These are phyloP conservation scores for Agrotis ipsilon DNA, from an alignment of 2,888 invertebrate genomes.

Conservation along the genomic window DNA sequence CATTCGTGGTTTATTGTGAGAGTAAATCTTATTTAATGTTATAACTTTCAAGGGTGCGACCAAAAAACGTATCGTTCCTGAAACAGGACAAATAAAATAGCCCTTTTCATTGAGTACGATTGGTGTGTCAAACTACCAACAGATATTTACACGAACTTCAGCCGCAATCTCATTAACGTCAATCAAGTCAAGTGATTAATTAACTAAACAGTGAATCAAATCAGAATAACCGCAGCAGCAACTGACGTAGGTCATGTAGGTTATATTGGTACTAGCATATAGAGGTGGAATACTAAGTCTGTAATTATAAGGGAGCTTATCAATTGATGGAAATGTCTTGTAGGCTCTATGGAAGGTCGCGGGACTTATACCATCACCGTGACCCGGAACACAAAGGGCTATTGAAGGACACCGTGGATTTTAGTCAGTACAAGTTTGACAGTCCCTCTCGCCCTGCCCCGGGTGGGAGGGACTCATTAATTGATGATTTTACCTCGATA, in stretches of 20 bases:
- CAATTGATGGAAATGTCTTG: background rate
- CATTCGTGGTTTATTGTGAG: slow-evolving; percentile 1
- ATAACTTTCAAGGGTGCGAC: background rate
- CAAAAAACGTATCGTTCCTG: background rate
- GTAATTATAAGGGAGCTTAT: background rate
- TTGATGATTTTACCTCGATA: background rate
- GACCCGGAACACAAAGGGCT: too few species aligned
- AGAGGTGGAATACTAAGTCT: slow-evolving; percentile 7
- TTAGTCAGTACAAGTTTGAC: too few species aligned
- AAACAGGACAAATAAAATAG: background rate
- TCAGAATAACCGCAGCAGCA: background rate
- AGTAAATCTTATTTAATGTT: slow-evolving; percentile 8
- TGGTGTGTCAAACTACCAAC: background rate
- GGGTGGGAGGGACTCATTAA: too few species aligned
- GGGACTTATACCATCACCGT: too few species aligned
- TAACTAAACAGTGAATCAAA: background rate
- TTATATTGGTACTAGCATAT: too few species aligned
- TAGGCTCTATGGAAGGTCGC: background rate
- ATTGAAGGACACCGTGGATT: too few species aligned
- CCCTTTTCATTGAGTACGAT: background rate
- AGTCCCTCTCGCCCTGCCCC: too few species aligned
- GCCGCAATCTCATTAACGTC: background rate
- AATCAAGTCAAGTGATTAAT: background rate
- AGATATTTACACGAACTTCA: background rate
- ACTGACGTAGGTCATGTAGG: slow-evolving; percentile 1